Evolutionary conservation across 2,113 vertebrate genomes (phyloP), one percentile per base, ranked within the genome.

Genomic region (Spea bombifrons): DNA sequence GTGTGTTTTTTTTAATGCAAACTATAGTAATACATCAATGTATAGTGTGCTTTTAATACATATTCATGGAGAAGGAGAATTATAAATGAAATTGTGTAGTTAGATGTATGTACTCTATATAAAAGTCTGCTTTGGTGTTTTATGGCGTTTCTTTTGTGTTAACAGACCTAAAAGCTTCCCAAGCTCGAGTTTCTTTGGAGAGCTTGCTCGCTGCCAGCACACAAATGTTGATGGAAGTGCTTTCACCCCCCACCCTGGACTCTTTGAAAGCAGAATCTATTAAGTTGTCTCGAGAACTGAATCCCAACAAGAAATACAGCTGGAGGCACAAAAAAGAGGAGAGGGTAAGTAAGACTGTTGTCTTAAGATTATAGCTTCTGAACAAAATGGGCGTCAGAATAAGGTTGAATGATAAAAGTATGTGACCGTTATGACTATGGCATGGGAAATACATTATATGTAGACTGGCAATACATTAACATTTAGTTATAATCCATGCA

Each of bases 251-350:
- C 65, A 87, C 91, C 0, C 84, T 86, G 84, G 91, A 93, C 82
- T 88, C 87, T 3, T 86, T 93, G 82, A 96, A 94, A 84, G 78
- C 84, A 13, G 86, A 89, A 59, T 94, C 91, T 87, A 89, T 98
- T 77, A 88, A 92, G 75, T 92, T 99, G 63, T 94, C 96, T 0
- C 88, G 97, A 78, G 94, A 94, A 17, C 90, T 99, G 83, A 92
- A 96, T 84, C 95, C 95, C 82, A 93, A 94, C 91, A 98, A 95
- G 89, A 97, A 95, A 78, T 99, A 99, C 87, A 99, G 97, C 93
- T 99, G 97, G 97, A 97, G 95, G 92, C 95, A 94, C 86, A 96
- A 95, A 89, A 99, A 96, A 80, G 96, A 96, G 44, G 94, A 96
- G 81, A 94, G 92, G 5, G 97, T 99, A 87, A 92, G 92, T 86